phyloP scores from a whole-genome alignment of 2,888 invertebrate species.

The Ornithoptera alexandrae region DNA sequence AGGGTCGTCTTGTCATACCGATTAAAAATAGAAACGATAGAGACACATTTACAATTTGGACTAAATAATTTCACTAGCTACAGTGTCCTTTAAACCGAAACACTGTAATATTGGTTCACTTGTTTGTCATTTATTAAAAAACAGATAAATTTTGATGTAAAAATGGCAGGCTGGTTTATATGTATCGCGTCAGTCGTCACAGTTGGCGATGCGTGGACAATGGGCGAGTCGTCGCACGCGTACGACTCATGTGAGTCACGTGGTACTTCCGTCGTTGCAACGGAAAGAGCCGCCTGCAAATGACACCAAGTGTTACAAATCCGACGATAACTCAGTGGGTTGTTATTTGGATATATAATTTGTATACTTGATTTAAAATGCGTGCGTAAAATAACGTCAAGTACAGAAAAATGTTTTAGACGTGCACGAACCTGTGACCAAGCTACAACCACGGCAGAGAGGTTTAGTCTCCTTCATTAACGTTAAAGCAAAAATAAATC shows the following conservation, averaged over 20 bases:
- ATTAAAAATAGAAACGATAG: too few species aligned
- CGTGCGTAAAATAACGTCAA: too few species aligned
- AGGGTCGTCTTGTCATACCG: too few species aligned
- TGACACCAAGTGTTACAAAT: neutral
- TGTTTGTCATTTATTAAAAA: slow-evolving; percentile 5
- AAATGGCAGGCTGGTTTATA: slow-evolving; percentile 19
- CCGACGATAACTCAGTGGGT: too few species aligned
- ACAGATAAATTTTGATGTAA: neutral
- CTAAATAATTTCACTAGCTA: neutral
- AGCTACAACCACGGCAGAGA: too few species aligned
- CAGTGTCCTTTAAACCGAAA: too few species aligned
- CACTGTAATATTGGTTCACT: neutral
- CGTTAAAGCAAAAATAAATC: too few species aligned
- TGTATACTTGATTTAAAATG: too few species aligned
- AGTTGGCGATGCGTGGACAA: slow-evolving; percentile 64
- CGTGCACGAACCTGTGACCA: too few species aligned
- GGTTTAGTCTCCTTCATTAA: too few species aligned
- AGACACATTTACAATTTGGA: neutral
- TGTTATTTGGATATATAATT: too few species aligned
- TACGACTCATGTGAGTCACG: slow-evolving; percentile 57
- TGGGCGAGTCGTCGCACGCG: slow-evolving; percentile 46
- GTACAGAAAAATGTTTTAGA: too few species aligned
- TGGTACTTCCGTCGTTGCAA: slow-evolving; percentile 52
- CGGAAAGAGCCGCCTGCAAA: slow-evolving; percentile 57
- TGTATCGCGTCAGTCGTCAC: slow-evolving; percentile 30